Evolutionary conservation across 1,140 invertebrate species (phyloP).

Genomic region (Cephus cinctus): DNA sequence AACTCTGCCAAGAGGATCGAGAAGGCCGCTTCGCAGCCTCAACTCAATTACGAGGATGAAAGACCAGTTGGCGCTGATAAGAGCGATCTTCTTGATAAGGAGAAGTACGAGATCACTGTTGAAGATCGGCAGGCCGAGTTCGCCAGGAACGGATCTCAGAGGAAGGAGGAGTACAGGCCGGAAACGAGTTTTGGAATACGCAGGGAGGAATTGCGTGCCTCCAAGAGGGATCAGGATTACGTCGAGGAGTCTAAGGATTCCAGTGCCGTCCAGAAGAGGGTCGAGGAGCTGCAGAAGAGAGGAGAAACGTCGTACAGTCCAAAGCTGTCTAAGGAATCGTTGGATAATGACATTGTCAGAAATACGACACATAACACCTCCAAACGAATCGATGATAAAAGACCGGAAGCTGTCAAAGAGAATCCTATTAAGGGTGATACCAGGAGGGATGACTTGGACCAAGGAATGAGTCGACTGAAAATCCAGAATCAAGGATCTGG

Average conservation of each 20-base stretch:
- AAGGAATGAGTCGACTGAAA: slow-evolving; percentile 48
- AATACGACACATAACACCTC: slow-evolving; percentile 16
- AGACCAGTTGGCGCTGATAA: slow-evolving; percentile 25
- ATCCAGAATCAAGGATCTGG: slow-evolving; percentile 59
- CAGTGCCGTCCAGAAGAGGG: slow-evolving; percentile 35
- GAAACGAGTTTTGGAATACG: slow-evolving; percentile 47
- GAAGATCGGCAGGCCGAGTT: slow-evolving; percentile 41
- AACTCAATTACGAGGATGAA: slow-evolving; percentile 61
- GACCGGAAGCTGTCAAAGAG: slow-evolving; percentile 32
- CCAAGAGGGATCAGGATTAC: slow-evolving; percentile 33
- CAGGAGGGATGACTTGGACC: slow-evolving; percentile 45
- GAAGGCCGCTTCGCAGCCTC: slow-evolving; percentile 65
- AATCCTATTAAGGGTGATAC: slow-evolving; percentile 29
- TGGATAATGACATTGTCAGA: slow-evolving; percentile 18
- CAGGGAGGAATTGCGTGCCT: slow-evolving; percentile 37
- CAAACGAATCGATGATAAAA: slow-evolving; percentile 30
- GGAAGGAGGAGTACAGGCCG: slow-evolving; percentile 42
- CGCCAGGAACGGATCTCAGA: slow-evolving; percentile 36
- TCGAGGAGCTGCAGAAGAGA: slow-evolving; percentile 43
- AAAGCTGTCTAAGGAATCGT: slow-evolving; percentile 30
- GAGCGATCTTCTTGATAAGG: slow-evolving; percentile 38
- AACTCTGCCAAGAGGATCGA: slow-evolving; percentile 45
- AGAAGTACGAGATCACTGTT: slow-evolving; percentile 49
- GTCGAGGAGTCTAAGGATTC: slow-evolving; percentile 15
- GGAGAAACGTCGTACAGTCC: slow-evolving; percentile 28